Evolutionary conservation across 2,113 vertebrate species (phyloP).

Genomic region (Poicephalus gulielmi): DNA sequence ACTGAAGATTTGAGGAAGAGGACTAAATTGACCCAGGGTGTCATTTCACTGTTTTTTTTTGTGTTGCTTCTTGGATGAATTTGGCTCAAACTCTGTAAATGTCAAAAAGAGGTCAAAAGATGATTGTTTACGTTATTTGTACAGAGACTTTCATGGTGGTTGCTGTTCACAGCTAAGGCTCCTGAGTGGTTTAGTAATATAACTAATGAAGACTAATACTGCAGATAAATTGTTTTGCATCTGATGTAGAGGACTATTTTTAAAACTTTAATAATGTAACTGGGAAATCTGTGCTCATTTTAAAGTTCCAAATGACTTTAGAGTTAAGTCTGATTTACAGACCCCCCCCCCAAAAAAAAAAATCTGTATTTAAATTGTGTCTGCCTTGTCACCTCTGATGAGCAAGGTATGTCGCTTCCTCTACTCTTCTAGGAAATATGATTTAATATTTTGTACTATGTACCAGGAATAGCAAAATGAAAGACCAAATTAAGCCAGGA

Average conservation of each 20-base stretch:
- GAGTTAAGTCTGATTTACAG: neutral
- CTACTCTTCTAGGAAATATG: neutral
- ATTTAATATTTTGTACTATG: neutral
- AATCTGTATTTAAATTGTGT: neutral
- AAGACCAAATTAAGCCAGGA: neutral
- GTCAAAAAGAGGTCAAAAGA: neutral
- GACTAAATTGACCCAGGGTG: neutral
- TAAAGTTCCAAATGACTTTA: conserved; percentile 13
- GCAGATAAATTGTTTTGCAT: conserved; percentile 24
- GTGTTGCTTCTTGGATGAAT: neutral
- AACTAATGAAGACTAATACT: conserved; percentile 23
- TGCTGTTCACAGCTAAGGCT: neutral
- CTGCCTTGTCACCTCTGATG: neutral
- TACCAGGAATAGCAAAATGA: neutral
- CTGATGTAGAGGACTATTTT: neutral
- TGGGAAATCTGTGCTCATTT: conserved; percentile 38
- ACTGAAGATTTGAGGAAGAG: neutral
- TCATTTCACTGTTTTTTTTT: neutral
- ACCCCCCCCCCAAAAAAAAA: too few species aligned
- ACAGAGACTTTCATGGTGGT: neutral
- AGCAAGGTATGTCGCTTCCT: neutral
- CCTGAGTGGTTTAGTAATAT: neutral
- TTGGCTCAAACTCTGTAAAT: neutral
- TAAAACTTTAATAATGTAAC: neutral
- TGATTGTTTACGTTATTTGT: neutral